phyloP scores from a whole-genome alignment of 2,797 vertebrate genomes.

The Sarcophilus harrisii region DNA sequence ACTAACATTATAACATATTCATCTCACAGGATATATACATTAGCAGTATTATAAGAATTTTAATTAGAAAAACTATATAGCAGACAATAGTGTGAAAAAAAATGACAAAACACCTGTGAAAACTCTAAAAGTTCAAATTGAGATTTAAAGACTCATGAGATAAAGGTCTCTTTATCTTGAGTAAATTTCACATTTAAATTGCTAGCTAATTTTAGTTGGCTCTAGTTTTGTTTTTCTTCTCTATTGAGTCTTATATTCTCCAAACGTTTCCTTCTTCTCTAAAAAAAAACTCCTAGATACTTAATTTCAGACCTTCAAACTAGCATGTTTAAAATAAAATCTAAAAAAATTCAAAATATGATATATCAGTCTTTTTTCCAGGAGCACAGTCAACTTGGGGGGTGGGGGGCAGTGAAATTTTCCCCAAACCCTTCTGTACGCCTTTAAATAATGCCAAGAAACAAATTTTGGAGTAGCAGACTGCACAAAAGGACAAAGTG shows the following conservation, averaged over 20 bases:
- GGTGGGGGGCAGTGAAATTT: neutral
- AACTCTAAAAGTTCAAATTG: conserved; percentile 29
- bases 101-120: conserved; percentile 12
- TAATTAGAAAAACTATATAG: neutral
- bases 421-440: neutral
- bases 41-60: neutral
- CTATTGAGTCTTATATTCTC: neutral
- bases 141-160: conserved; percentile 9
- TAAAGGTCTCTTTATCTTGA: conserved; percentile 17
- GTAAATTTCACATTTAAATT: conserved; percentile 11
- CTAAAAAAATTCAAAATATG: neutral
- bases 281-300: neutral
- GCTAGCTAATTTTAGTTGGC: neutral
- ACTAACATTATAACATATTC: neutral
- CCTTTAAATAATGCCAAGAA: neutral
- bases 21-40: neutral
- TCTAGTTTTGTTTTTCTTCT: neutral
- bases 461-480: neutral
- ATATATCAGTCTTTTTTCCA: neutral
- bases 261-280: neutral
- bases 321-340: neutral
- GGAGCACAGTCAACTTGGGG: neutral
- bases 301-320: neutral
- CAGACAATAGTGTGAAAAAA: neutral
- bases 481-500: neutral